These are phyloP conservation scores for Orchesella flavescens DNA, from an alignment of 2,888 invertebrate species.

Conservation along the genomic window DNA sequence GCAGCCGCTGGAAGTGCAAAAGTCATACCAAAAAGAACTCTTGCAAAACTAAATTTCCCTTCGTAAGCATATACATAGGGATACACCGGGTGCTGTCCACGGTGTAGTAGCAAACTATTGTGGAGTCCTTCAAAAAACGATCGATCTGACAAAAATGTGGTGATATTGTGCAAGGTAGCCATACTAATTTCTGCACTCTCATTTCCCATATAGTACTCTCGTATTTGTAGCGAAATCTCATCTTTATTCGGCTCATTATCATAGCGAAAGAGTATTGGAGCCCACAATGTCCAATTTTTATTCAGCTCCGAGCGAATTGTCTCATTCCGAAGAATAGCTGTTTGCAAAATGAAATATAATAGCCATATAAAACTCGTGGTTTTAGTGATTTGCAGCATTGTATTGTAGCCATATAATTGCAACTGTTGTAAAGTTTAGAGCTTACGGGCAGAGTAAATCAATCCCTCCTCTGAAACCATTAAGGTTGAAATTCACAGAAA, in stretches of 20 bases:
- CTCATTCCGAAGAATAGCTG: slow-evolving; percentile 60
- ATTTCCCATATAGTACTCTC: slow-evolving; percentile 63
- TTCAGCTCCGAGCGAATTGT: slow-evolving; percentile 60
- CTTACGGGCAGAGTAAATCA: slow-evolving; percentile 66
- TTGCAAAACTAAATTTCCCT: slow-evolving; percentile 66
- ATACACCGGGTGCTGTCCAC: slow-evolving; percentile 61
- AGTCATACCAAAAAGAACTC: slow-evolving; percentile 62
- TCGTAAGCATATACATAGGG: slow-evolving; percentile 63
- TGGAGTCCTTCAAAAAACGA: slow-evolving; percentile 65
- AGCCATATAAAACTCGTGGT: too few species aligned
- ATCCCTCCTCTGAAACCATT: slow-evolving; percentile 67
- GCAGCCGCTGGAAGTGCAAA: slow-evolving; percentile 51
- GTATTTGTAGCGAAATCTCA: slow-evolving; percentile 57
- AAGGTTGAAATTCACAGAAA: too few species aligned
- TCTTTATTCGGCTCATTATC: slow-evolving; percentile 58
- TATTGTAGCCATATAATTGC: background rate
- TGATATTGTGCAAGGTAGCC: slow-evolving; percentile 50
- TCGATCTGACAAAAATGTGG: slow-evolving; percentile 62
- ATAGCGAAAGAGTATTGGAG: slow-evolving; percentile 63
- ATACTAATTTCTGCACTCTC: slow-evolving; percentile 41
- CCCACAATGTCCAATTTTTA: slow-evolving; percentile 62
- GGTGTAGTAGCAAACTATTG: slow-evolving; percentile 59
- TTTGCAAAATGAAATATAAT: background rate
- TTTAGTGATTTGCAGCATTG: too few species aligned
- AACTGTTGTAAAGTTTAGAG: background rate